phyloP scores from a whole-genome alignment of 2,113 vertebrate species.

The Sialia sialis region DNA sequence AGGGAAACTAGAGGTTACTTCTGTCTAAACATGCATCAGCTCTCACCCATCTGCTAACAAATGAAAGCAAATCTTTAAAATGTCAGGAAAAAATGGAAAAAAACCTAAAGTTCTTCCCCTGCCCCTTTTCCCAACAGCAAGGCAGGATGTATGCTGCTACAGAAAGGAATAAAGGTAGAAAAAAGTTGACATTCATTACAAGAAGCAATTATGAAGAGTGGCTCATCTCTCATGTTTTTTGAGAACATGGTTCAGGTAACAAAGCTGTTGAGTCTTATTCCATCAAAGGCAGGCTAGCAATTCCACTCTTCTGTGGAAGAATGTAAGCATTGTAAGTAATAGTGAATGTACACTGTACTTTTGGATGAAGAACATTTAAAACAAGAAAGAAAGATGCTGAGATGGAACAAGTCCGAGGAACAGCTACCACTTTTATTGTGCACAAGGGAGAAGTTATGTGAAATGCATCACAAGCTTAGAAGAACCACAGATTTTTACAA shows the following conservation, averaged over 20 bases:
- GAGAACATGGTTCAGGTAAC: background rate
- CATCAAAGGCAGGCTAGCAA: background rate
- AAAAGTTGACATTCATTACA: background rate
- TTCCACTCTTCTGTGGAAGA: background rate
- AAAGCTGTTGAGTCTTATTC: background rate
- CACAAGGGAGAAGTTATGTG: background rate
- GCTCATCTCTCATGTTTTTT: background rate
- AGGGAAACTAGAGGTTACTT: background rate
- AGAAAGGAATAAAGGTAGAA: background rate
- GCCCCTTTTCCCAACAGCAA: background rate
- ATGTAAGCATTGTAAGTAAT: background rate
- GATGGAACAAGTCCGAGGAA: background rate
- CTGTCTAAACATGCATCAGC: background rate
- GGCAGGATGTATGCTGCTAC: background rate
- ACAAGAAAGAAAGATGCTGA: background rate
- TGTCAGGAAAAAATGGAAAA: background rate
- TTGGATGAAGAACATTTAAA: background rate
- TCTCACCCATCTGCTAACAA: background rate
- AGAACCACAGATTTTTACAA: background rate
- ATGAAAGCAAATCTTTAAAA: background rate
- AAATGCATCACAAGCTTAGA: background rate
- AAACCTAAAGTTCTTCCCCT: background rate
- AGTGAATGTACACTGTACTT: background rate
- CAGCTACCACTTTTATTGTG: background rate
- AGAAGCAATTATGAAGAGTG: background rate